phyloP scores from a whole-genome alignment of 2,113 vertebrate species.

The Spea bombifrons region DNA sequence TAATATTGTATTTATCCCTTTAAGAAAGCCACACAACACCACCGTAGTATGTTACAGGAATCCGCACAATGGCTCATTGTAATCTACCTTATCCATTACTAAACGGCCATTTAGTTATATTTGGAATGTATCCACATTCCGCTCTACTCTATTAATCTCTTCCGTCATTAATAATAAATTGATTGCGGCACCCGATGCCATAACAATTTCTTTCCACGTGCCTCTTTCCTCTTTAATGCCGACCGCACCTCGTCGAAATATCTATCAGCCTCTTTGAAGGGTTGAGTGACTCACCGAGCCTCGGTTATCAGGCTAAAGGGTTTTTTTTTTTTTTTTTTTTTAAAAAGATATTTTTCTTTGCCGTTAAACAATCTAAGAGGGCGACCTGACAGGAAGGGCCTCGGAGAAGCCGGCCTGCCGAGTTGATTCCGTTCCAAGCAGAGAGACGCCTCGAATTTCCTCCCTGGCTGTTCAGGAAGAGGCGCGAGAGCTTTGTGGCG shows the following conservation, averaged over 20 bases:
- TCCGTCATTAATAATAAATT: constrained; percentile 26
- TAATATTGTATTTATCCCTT: too few species aligned
- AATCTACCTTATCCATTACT: constrained; percentile 1
- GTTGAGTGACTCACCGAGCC: constrained; percentile 45
- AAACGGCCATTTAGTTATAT: constrained; percentile 7
- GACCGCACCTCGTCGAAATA: neutral
- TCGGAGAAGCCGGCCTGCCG: neutral
- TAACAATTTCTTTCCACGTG: constrained; percentile 35
- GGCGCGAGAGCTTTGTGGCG: constrained; percentile 16
- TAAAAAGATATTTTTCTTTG: neutral
- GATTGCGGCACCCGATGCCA: constrained; percentile 1
- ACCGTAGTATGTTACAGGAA: neutral
- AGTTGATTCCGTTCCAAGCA: constrained; percentile 20
- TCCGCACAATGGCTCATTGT: neutral
- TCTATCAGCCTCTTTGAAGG: constrained; percentile 15
- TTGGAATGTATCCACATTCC: constrained; percentile 21
- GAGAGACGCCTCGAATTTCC: constrained; percentile 21
- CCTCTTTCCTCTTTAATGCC: constrained; percentile 26
- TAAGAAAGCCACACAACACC: too few species aligned
- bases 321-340: constrained; percentile 27
- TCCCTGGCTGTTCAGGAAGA: constrained; percentile 38
- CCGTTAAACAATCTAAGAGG: constrained; percentile 45
- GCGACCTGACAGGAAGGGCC: constrained; percentile 54
- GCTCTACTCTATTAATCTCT: neutral
- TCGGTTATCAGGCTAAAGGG: neutral